Base-by-base conservation (phyloP, 1,140 invertebrate genomes). In the Aphaenogaster rudis region DNA sequence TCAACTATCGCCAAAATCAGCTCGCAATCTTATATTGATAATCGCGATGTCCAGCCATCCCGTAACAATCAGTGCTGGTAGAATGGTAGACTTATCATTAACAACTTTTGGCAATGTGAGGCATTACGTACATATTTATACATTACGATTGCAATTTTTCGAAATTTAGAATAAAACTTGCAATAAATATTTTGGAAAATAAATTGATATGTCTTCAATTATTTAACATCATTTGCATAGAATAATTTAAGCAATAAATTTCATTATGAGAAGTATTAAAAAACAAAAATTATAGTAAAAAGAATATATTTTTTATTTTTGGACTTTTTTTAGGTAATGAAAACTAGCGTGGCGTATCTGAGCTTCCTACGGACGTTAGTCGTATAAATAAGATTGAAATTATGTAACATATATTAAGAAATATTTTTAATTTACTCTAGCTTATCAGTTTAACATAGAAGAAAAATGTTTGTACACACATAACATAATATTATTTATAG, bases 51-150 rank as follows among this genome's bases (percentile, higher is more conserved):
- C 93, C 4, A 81, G 90, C 63, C 76, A 79, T 48, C 90, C 91
- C 2, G 42, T 77, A 8, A 93, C 89, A 74, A 86, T 94, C 1
- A 92, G 89, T 3, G 93, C 92, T 33, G 92, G 93, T 17, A 91
- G 92, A 86, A 79, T 94, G 5, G 52, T 93, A 11, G 69, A 88
- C 5, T 28, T 92, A 54, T 88, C 91, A 3, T 28, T 92, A 3
- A 11, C 39, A 1, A 88, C 84, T 42, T 91, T 91, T n/a, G 86
- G 57, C 50, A 63, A 52, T 66, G 89, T 92, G 28, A 90, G 86
- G 0, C 28, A 86, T 28, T 39, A 72, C 9, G 36, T 11, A 67
- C 28, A 36, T 61, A 15, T 33, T 17, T 21, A 36, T 28, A 28
- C 28, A 28, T 28, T 28, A 28, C 28, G 28, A 28, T 28, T 28